phyloP scores from a whole-genome alignment of 2,113 vertebrate genomes.

The Oenanthe oenanthe region DNA sequence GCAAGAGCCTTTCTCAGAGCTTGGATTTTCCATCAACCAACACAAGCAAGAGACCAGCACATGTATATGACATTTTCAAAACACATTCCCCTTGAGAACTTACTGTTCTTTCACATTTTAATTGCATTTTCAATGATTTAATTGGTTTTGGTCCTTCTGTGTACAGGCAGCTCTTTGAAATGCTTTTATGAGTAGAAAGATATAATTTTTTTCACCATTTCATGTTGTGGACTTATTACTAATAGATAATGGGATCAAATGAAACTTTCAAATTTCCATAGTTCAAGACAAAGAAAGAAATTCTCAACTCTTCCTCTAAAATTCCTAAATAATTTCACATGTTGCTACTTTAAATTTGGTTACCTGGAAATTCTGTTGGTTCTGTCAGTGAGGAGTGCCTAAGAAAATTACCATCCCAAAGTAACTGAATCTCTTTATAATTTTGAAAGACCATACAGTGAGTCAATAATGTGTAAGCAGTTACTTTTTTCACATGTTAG shows the following conservation, averaged over 20 bases:
- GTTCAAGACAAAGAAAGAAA: background rate
- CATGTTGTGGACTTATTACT: background rate
- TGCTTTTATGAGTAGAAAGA: background rate
- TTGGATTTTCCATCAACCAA: background rate
- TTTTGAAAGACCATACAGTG: slow-evolving; percentile 3
- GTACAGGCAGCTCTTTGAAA: background rate
- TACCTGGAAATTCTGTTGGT: background rate
- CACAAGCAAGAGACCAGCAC: background rate
- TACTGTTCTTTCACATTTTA: background rate
- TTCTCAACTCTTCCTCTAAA: background rate
- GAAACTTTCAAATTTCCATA: background rate
- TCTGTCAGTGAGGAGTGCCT: background rate
- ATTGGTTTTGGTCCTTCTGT: background rate
- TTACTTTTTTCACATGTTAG: background rate
- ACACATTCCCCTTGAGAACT: background rate
- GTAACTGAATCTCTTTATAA: slow-evolving; percentile 1
- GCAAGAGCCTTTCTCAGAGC: background rate
- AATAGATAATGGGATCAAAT: background rate
- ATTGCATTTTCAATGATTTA: background rate
- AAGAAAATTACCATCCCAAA: background rate
- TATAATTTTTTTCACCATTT: background rate
- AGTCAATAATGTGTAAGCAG: slow-evolving; percentile 2
- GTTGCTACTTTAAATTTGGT: background rate
- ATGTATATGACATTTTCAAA: background rate
- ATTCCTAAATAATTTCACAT: background rate